These are phyloP conservation scores for Spermophilus dauricus DNA, from an alignment of 2,113 vertebrate species.

Conservation along the genomic window DNA sequence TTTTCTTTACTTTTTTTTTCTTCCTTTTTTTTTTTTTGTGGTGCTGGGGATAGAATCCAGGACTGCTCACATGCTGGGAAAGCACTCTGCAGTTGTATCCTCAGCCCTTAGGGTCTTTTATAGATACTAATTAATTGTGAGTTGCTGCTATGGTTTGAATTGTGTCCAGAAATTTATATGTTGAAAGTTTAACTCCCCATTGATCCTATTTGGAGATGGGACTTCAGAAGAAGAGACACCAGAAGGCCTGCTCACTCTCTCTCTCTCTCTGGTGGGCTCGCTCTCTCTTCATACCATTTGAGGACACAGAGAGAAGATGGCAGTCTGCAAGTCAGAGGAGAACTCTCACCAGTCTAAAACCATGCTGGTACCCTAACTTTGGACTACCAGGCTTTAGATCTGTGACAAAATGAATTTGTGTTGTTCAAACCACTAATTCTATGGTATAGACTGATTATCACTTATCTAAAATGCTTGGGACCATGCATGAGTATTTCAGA, in stretches of 20 bases:
- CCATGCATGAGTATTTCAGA: neutral
- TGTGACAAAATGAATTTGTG: neutral
- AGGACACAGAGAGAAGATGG: neutral
- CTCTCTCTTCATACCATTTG: neutral
- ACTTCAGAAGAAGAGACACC: neutral
- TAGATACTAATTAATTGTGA: neutral
- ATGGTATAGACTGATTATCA: neutral
- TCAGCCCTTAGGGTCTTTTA: neutral
- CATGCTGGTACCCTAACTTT: neutral
- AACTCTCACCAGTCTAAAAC: neutral
- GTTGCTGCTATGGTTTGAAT: neutral
- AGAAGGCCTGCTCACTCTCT: neutral
- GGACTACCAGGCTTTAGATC: no score
- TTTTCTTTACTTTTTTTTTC: neutral
- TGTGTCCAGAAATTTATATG: neutral
- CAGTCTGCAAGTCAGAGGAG: neutral
- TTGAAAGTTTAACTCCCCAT: neutral
- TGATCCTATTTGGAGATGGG: neutral
- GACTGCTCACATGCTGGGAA: neutral
- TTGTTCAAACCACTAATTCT: neutral
- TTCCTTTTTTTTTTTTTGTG: no score
- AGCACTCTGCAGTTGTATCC: no score
- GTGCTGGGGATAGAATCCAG: neutral
- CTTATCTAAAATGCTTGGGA: neutral
- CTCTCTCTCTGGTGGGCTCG: no score